phyloP scores from a whole-genome alignment of 2,113 vertebrate species.

The Caranx melampygus region DNA sequence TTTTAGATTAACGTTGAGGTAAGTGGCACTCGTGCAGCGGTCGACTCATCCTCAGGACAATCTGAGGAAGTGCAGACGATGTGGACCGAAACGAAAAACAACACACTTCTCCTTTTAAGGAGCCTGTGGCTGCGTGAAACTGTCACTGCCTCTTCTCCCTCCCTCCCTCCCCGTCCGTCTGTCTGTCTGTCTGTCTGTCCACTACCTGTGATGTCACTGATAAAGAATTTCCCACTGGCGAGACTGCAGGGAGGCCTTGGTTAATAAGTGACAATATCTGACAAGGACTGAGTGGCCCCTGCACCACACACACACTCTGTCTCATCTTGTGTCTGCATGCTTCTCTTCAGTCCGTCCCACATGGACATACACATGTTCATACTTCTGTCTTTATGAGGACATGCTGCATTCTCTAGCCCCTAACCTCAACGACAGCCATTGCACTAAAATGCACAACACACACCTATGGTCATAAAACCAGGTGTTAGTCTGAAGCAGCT shows the following conservation, averaged over 20 bases:
- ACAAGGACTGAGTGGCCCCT: conserved; percentile 28
- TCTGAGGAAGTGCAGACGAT: conserved; percentile 66
- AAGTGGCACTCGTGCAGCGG: conserved; percentile 16
- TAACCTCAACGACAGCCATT: neutral
- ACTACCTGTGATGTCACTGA: conserved; percentile 70
- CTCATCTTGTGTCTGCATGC: conserved; percentile 22
- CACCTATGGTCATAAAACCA: no score
- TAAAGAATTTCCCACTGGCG: conserved; percentile 67
- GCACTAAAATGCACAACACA: neutral
- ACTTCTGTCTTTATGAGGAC: neutral
- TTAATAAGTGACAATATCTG: conserved; percentile 78
- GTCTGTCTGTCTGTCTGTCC: conserved; percentile 16
- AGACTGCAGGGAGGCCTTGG: conserved; percentile 50
- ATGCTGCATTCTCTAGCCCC: neutral
- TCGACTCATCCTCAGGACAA: conserved; percentile 61
- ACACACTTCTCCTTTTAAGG: conserved; percentile 68
- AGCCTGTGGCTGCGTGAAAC: conserved; percentile 38
- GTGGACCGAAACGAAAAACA: conserved; percentile 49
- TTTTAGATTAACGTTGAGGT: conserved; percentile 14
- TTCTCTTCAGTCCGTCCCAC: neutral
- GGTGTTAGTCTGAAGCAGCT: neutral
- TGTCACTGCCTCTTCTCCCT: conserved; percentile 5
- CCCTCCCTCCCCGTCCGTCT: no score
- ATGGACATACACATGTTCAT: neutral
- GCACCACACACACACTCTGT: neutral